These are phyloP conservation scores for Achatina immaculata DNA, from an alignment of 1,140 invertebrate species.

Conservation along the genomic window DNA sequence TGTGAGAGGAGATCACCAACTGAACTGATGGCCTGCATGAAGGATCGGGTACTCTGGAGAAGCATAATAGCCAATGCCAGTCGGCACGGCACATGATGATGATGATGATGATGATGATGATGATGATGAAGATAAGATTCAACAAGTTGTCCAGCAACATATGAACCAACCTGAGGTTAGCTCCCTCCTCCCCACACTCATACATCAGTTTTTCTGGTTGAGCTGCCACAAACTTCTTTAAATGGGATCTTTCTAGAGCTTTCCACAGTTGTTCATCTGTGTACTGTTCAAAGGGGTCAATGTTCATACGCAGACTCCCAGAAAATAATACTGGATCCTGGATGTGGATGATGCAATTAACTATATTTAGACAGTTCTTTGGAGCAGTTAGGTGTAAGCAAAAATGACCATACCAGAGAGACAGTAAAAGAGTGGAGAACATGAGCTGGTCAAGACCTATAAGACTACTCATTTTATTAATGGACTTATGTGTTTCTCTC, in stretches of 20 bases:
- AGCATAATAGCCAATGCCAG: too few relatives aligned
- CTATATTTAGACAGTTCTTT: background rate
- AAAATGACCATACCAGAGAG: too few relatives aligned
- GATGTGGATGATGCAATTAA: slow-evolving; percentile 47
- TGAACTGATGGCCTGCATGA: too few relatives aligned
- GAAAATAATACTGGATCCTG: slow-evolving; percentile 73
- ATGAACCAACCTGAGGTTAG: slow-evolving; percentile 68
- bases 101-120: too few relatives aligned
- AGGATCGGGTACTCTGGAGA: too few relatives aligned
- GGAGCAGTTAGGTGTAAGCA: background rate
- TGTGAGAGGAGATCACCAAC: too few relatives aligned
- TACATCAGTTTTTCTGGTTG: slow-evolving; percentile 64
- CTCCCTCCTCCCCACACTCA: slow-evolving; percentile 70
- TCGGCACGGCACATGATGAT: too few relatives aligned
- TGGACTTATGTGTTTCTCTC: too few relatives aligned
- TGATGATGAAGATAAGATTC: too few relatives aligned
- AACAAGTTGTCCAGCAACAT: background rate
- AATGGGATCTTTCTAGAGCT: slow-evolving; percentile 80
- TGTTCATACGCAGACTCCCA: slow-evolving; percentile 80
- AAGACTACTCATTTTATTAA: too few relatives aligned
- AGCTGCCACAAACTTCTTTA: slow-evolving; percentile 66
- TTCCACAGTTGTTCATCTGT: slow-evolving; percentile 79
- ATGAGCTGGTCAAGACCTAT: too few relatives aligned
- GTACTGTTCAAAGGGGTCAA: slow-evolving; percentile 86
- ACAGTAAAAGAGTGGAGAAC: too few relatives aligned